Base-by-base conservation (phyloP, 2,888 invertebrate species). In the Ichneumoninae sp. region DNA sequence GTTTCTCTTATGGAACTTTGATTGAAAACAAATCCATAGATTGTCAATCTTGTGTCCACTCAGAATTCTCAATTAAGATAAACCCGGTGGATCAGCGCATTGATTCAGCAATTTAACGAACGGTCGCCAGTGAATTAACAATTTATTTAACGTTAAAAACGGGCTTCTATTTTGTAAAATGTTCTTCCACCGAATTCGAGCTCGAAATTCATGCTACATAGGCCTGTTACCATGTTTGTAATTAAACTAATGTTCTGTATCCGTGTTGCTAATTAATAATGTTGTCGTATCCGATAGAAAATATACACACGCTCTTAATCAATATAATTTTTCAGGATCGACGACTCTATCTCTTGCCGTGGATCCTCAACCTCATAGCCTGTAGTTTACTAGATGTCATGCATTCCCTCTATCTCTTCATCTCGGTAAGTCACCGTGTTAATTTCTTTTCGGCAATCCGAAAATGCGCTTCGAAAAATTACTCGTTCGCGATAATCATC, bases 331-430 rank as follows among this genome's bases (percentile, higher is more conserved):
- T 63, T 75, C 94, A 97, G 97, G 96, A 97, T 90, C 95, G 95
- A 88, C 96, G 96, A 88, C 94, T 95, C 85, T 94, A 97, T 91
- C 95, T 97, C 63, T 93, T 97, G 40, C 97, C 97, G 0, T 97
- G 97, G 97, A 95, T 97, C 74, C 92, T 95, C 54, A 94, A 95
- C 7, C 96, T 97, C 94, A 94, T 95, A 7, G 90, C 95, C 83
- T 96, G 96, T 91, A 96, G 96, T 33, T 89, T 96, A 40, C 95
- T 97, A 68, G 97, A 97, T 92, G 92, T 96, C 66, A 92, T 95
- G 13, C 97, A 97, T 90, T 94, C 96, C 33, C 89, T 96, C 33
- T 97, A 97, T 90, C 94, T 96, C 85, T 95, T 96, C 89, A 95
- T 96, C 92, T 96, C 96, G 90, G 96, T 96, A 94, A 96, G 95